phyloP scores from a whole-genome alignment of 2,797 vertebrate species.

The Toxotes lorentzi region DNA sequence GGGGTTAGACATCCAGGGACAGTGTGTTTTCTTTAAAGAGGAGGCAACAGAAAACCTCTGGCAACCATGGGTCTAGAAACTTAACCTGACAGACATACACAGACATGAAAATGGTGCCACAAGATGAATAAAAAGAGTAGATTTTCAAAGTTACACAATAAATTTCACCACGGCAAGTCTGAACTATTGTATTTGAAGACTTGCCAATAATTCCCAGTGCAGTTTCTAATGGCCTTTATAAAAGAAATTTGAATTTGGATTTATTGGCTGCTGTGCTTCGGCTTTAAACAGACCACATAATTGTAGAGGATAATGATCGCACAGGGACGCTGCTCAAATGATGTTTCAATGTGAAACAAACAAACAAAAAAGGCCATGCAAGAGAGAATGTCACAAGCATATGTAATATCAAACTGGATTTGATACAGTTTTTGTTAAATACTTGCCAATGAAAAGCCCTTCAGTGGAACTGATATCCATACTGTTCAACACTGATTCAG shows the following conservation, averaged over 20 bases:
- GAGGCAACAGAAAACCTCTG: conserved; percentile 63
- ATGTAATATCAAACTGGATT: background rate
- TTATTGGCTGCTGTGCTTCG: conserved; percentile 17
- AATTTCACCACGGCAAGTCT: background rate
- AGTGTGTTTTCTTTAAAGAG: conserved; percentile 71
- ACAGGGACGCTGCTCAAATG: background rate
- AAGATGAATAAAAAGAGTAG: background rate
- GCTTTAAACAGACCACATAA: conserved; percentile 5
- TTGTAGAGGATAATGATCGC: background rate
- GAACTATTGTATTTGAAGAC: background rate
- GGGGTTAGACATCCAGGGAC: conserved; percentile 44
- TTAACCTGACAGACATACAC: background rate
- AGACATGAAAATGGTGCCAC: background rate
- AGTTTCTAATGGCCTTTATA: background rate
- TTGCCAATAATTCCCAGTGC: conserved; percentile 8
- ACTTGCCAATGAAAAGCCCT: conserved; percentile 21
- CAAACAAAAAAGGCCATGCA: background rate
- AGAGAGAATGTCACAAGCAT: background rate
- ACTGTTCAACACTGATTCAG: background rate
- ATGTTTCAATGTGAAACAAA: conserved; percentile 9
- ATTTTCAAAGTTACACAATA: background rate
- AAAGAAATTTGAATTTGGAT: background rate
- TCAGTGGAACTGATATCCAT: conserved; percentile 2
- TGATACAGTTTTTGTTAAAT: background rate
- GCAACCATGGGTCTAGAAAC: background rate